Evolutionary conservation across 2,888 invertebrate genomes (phyloP), one percentile per base, ranked within the genome.

Genomic region (Apamea monoglypha): DNA sequence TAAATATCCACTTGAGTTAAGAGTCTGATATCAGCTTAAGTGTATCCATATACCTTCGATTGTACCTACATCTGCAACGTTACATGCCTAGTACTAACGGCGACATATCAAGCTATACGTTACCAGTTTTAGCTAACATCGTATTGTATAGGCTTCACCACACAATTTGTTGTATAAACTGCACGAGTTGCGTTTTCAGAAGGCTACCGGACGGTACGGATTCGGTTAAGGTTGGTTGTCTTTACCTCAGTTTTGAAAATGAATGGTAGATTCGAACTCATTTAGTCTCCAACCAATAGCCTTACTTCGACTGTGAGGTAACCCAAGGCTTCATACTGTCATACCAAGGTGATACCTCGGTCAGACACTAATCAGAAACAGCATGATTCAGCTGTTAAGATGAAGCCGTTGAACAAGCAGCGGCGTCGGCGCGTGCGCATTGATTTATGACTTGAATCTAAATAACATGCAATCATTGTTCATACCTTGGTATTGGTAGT

Each of bases 391-490:
- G 61, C 61, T 66, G 36, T 70, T 79, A 70, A 69, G 44, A 61
- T 36, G 64, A 73, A 79, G 59, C 36, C 29, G 53, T 74, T n/a
- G 18, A 78, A 21, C 47, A 56, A 47, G 40, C 44, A 25, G 47
- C 4, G 61, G 21, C 32, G 21, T 25, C 63, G 61, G n/a, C 67
- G 84, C 71, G 71, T 84, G 76, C 82, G 61, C 61, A 74, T 61
- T 16, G 16, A 78, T 68, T 63, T 71, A 68, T 50, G 61, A 68
- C 61, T 44, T 64, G 71, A 74, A 80, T 83, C 64, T 68, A 36
- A 84, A 80, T 80, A 56, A 47, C 36, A 83, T 74, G 61, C 53
- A 44, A 53, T 81, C 59, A 74, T 63, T 80, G 47, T 47, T 63
- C 36, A 44, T 44, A 67, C 70, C 70, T 67, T 66, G 67, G 74